A percentile compares a stretch with the other conserved stretches of the same genome.
Evolutionary conservation across 2,113 vertebrate genomes (phyloP).

Genomic region (Plecturocebus donacophilus): DNA sequence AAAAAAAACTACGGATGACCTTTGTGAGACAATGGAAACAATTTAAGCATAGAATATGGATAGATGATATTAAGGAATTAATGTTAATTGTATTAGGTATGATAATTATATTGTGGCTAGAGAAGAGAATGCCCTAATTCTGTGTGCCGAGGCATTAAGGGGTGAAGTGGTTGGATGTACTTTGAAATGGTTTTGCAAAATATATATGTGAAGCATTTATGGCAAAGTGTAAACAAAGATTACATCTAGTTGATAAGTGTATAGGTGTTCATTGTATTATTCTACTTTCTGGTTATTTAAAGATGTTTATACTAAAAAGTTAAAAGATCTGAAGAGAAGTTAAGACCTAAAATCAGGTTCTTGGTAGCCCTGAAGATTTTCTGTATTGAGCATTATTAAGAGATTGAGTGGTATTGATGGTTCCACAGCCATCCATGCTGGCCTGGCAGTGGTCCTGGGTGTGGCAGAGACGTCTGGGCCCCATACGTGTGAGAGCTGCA

Average conservation of each 20-base stretch:
- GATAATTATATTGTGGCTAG: neutral
- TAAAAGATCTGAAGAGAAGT: neutral
- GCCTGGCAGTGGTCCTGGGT: neutral
- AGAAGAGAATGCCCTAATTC: neutral
- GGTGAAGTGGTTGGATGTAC: neutral
- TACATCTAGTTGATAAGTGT: neutral
- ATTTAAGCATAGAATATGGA: neutral
- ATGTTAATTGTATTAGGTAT: neutral
- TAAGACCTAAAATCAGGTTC: neutral
- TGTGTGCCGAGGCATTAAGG: neutral
- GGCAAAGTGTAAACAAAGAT: neutral
- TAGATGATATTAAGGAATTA: neutral
- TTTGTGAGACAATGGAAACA: neutral
- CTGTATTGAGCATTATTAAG: neutral
- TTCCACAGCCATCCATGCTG: rapidly evolving
- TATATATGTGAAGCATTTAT: too few species aligned
- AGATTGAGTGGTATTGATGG: rapidly evolving
- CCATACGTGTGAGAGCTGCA: rapidly evolving
- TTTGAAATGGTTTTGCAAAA: neutral
- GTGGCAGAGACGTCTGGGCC: neutral
- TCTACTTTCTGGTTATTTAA: neutral
- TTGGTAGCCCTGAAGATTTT: neutral
- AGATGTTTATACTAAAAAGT: neutral
- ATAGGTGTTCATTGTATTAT: neutral
- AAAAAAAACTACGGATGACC: neutral